Base-by-base conservation (phyloP, 2,113 vertebrate species). In the Gymnorhina tibicen region DNA sequence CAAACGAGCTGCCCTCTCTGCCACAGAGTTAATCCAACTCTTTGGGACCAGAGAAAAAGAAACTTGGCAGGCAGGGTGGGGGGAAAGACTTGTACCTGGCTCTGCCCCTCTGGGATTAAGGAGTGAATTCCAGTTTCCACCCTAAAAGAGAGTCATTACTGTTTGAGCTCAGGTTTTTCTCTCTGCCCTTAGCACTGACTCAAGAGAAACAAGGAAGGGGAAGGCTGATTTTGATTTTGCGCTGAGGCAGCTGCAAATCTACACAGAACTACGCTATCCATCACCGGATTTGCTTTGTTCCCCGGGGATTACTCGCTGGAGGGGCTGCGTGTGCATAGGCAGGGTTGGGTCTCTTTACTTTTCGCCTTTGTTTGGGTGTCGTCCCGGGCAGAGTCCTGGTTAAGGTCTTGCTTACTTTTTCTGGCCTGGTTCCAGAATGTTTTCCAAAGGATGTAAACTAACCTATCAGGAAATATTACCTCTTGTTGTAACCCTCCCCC, bases 401-500 rank as follows among this genome's bases (percentile, higher is more conserved):
- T 91, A 85, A 89, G 63, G 69, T 59, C 77, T 89, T 73, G 74
- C 89, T 92, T 89, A 91, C 52, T 74, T 91, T 91, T 78, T 46
- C 81, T 95, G 85, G 87, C 44, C 37, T 10, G 42, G n/a, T 56
- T 92, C 90, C 86, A 93, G 79, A 87, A 74, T 30, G 1, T 87
- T 91, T 93, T 91, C 84, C 87, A 92, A 96, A 96, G 86, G 87
- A 95, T 95, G 76, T 82, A 87, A 96, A 88, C 42, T 82, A n/a
- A 74, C 86, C 93, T 91, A 89, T 86, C 64, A 91, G 94, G 95
- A 97, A 97, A 87, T 80, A 35, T 28, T 86, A 74, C 73, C n/a
- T 95, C 92, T 86, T 69, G 41, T 35, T 91, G 78, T 81, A 95
- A 87, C 80, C 62, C 83, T 95, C 90, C 81, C 50, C 89, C 90